These are phyloP conservation scores for Lasioglossum leucozonium DNA, from an alignment of 2,888 invertebrate genomes.

Conservation along the genomic window DNA sequence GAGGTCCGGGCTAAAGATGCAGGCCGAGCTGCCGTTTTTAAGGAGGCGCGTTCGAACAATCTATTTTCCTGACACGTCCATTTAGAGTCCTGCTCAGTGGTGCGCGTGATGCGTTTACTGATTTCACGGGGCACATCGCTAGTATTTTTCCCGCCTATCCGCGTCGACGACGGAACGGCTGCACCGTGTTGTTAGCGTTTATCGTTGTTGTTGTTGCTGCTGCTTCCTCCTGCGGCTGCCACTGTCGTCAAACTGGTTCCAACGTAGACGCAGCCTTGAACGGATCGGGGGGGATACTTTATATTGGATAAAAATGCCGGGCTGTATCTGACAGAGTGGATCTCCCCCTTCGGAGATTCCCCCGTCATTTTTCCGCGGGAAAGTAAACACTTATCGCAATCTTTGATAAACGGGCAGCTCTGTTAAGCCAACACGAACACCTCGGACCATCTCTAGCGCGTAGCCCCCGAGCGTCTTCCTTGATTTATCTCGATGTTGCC, in stretches of 20 bases:
- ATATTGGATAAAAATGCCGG: slow-evolving; percentile 7
- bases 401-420: background rate
- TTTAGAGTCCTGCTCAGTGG: slow-evolving; percentile 63
- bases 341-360: background rate
- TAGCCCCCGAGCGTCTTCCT: background rate
- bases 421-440: background rate
- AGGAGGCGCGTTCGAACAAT: slow-evolving; percentile 10
- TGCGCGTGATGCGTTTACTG: slow-evolving; percentile 63
- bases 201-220: slow-evolving; percentile 41
- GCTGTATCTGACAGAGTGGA: background rate
- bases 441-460: background rate
- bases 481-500: background rate
- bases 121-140: slow-evolving; percentile 56
- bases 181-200: slow-evolving; percentile 66
- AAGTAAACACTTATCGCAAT: background rate
- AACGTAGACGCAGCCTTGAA: slow-evolving; percentile 40
- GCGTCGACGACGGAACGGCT: slow-evolving; percentile 45
- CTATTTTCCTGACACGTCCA: slow-evolving; percentile 55
- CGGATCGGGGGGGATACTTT: slow-evolving; percentile 25
- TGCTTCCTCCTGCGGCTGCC: slow-evolving; percentile 28
- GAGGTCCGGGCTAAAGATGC: slow-evolving; percentile 8
- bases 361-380: background rate
- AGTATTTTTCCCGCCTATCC: slow-evolving; percentile 58
- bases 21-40: background rate
- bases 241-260: slow-evolving; percentile 81